A percentile compares a stretch with the other conserved stretches of the same genome.
Conservation (phyloP, 1,140 invertebrate genomes). For the Gerris buenoi region DNA sequence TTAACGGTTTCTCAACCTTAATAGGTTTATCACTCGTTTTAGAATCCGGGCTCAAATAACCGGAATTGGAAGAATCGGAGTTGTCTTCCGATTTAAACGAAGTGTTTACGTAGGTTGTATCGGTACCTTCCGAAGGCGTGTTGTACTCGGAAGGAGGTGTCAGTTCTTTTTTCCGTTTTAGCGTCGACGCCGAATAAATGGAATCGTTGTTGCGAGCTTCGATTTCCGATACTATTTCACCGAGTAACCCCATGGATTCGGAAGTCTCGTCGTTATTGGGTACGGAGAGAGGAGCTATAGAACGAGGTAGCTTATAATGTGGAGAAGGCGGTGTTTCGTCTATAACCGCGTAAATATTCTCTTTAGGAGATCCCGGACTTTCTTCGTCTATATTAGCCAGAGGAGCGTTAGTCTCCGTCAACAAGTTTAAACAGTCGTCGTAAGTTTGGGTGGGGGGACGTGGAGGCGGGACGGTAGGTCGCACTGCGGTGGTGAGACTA, state of each 20-base stretch:
- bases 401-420: constrained; percentile 33
- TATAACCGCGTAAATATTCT: constrained; percentile 75
- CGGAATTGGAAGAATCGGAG: constrained; percentile 46
- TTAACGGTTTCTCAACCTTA: no score
- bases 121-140: constrained; percentile 22
- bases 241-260: constrained; percentile 52
- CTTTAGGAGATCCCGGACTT: constrained; percentile 35
- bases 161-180: constrained; percentile 41
- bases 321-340: constrained; percentile 46
- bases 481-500: constrained; percentile 42
- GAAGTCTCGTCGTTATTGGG: constrained; percentile 30
- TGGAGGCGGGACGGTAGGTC: constrained; percentile 46
- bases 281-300: neutral
- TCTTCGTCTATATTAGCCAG: constrained; percentile 47
- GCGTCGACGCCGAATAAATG: constrained; percentile 60
- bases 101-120: constrained; percentile 36
- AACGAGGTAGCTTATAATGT: constrained; percentile 15
- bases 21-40: neutral
- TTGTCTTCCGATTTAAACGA: constrained; percentile 23
- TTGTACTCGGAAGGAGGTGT: constrained; percentile 30
- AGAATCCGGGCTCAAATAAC: constrained; percentile 51
- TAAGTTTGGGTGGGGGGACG: constrained; percentile 40
- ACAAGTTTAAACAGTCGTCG: constrained; percentile 57
- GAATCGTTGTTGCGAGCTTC: constrained; percentile 69
- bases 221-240: constrained; percentile 73